phyloP scores from a whole-genome alignment of 2,888 invertebrate genomes.

The Himalopsyche kuldschensis region DNA sequence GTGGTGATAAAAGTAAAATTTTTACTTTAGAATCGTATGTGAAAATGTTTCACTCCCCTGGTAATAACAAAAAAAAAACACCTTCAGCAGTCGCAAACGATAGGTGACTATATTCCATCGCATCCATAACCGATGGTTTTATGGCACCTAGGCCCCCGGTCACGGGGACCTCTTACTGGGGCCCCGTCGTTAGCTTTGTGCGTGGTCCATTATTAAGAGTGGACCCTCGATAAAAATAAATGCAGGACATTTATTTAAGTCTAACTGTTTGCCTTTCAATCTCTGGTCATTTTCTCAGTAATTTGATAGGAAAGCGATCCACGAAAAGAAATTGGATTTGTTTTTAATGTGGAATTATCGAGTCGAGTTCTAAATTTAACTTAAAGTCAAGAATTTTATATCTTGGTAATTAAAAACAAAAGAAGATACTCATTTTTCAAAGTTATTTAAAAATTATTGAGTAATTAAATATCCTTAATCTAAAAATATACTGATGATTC shows the following conservation, averaged over 20 bases:
- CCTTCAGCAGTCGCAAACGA: background rate
- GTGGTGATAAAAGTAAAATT: no score
- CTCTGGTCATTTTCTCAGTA: slow-evolving; percentile 29
- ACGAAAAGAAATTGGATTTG: slow-evolving; percentile 12
- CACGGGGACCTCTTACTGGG: background rate
- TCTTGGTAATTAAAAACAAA: no score
- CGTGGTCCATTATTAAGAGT: slow-evolving; percentile 33
- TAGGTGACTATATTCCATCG: background rate
- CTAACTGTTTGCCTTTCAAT: slow-evolving; percentile 35
- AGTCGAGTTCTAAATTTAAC: background rate
- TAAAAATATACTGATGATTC: no score
- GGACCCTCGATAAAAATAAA: slow-evolving; percentile 37
- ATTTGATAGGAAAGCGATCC: slow-evolving; percentile 30
- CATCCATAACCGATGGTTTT: background rate
- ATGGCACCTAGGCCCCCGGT: background rate
- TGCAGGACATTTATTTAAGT: slow-evolving; percentile 35
- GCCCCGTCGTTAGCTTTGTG: slow-evolving; percentile 25
- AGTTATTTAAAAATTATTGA: no score
- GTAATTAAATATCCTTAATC: no score
- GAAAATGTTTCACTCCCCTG: background rate
- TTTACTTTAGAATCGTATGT: background rate
- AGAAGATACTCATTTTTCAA: no score
- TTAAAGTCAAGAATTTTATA: no score
- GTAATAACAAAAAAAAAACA: background rate
- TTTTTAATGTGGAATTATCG: background rate